Percentiles rank a stretch among this genome's conserved stretches.
phyloP scores from a whole-genome alignment of 1,140 invertebrate species.

The Ips typographus region DNA sequence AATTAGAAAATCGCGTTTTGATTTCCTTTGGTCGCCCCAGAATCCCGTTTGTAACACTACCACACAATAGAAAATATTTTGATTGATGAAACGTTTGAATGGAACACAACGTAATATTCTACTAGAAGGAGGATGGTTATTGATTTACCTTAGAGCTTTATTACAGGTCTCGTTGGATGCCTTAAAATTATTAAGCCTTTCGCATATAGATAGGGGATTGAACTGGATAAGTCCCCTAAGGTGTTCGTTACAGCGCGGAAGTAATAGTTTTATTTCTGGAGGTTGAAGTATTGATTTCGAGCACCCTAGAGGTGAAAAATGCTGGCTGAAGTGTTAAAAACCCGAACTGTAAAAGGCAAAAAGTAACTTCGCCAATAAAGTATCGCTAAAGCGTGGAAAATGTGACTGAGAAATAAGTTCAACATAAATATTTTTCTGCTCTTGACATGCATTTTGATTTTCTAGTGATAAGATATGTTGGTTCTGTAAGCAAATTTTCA shows the following conservation, averaged over 20 bases:
- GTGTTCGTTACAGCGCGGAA: neutral
- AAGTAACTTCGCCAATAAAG: neutral
- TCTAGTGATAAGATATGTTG: too few relatives aligned
- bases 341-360: neutral
- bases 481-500: too few relatives aligned
- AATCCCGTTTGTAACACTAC: too few relatives aligned
- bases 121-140: neutral
- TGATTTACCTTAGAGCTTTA: neutral
- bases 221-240: neutral
- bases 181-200: neutral
- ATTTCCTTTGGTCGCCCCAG: too few relatives aligned
- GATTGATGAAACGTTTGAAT: too few relatives aligned
- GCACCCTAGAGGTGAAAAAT: neutral
- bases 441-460: neutral
- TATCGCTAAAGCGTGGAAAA: constrained; percentile 1
- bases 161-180: neutral
- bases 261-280: neutral
- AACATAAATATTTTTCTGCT: neutral
- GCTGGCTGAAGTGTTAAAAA: neutral
- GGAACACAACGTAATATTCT: neutral
- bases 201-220: neutral
- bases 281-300: neutral
- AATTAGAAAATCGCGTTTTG: too few relatives aligned
- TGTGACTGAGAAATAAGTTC: neutral
- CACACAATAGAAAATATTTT: too few relatives aligned